Percentiles rank a stretch among this genome's conserved stretches.
phyloP scores from a whole-genome alignment of 2,888 invertebrate species.

The Sminthurides aquaticus region DNA sequence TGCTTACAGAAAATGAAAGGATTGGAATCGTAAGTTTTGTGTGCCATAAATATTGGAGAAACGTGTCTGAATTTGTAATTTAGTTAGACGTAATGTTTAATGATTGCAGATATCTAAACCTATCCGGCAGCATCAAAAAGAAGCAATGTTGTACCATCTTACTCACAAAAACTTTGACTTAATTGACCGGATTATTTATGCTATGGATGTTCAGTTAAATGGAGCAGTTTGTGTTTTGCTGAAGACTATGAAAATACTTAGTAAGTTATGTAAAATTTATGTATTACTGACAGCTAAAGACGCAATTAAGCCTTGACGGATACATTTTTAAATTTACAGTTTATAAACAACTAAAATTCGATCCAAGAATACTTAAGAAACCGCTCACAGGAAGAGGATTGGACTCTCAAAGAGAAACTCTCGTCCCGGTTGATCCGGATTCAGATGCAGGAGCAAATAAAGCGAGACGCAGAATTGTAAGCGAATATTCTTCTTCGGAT shows the following conservation, averaged over 20 bases:
- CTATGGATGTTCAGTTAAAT: constrained; percentile 2
- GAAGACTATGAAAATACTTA: constrained; percentile 3
- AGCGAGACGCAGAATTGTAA: too few species aligned
- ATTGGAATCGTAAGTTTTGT: neutral
- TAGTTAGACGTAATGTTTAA: too few species aligned
- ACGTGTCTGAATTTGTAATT: neutral
- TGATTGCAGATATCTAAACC: neutral
- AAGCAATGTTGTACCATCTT: constrained; percentile 9
- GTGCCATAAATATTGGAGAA: neutral
- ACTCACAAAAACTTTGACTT: constrained; percentile 5
- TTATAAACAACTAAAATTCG: neutral
- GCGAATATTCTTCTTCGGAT: too few species aligned
- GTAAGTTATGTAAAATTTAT: constrained; percentile 10
- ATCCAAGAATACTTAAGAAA: neutral
- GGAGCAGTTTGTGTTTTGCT: constrained; percentile 5
- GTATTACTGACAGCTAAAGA: too few species aligned
- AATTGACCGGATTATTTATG: constrained; percentile 11
- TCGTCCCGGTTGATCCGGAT: too few species aligned
- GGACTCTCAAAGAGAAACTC: too few species aligned
- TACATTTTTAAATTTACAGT: too few species aligned
- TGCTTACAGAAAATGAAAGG: neutral
- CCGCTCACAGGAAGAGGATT: too few species aligned
- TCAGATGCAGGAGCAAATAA: too few species aligned
- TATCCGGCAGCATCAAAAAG: constrained; percentile 13
- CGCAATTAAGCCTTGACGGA: too few species aligned